Percentiles rank a stretch among this genome's conserved stretches.
phyloP scores from a whole-genome alignment of 2,888 invertebrate genomes.

The Lampropteryx suffumata region DNA sequence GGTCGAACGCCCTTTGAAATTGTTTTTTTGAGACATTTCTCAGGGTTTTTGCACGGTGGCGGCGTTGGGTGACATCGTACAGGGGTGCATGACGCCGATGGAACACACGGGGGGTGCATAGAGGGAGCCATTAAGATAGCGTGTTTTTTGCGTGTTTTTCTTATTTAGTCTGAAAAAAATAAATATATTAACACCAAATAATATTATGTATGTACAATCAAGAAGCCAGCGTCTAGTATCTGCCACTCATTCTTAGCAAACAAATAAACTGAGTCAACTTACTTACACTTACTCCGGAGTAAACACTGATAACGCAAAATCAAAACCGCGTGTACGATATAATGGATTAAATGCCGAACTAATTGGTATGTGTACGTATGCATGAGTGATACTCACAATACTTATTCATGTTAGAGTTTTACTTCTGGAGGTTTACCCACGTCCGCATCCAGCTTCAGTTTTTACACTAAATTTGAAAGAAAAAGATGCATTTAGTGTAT shows the following conservation, averaged over 20 bases:
- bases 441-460: slow-evolving; percentile 54
- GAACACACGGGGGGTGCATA: slow-evolving; percentile 70
- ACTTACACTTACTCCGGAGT: slow-evolving; percentile 35
- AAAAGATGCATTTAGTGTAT: slow-evolving; percentile 46
- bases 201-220: slow-evolving; percentile 14
- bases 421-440: slow-evolving; percentile 53
- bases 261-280: slow-evolving; percentile 36
- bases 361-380: slow-evolving; percentile 21
- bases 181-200: background rate
- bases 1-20: slow-evolving; percentile 56
- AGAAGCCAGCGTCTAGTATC: slow-evolving; percentile 54
- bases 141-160: slow-evolving; percentile 35
- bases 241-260: slow-evolving; percentile 53
- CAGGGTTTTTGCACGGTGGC: slow-evolving; percentile 64
- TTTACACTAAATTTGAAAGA: slow-evolving; percentile 66
- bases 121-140: slow-evolving; percentile 69
- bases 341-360: slow-evolving; percentile 1
- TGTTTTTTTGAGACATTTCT: slow-evolving; percentile 60
- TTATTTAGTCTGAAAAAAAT: slow-evolving; percentile 43
- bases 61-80: slow-evolving; percentile 67
- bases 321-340: slow-evolving; percentile 14
- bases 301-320: slow-evolving; percentile 18
- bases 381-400: slow-evolving; percentile 62
- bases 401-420: slow-evolving; percentile 58
- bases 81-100: slow-evolving; percentile 63